These are phyloP conservation scores for Pampus argenteus DNA, from an alignment of 2,797 vertebrate genomes.

Conservation along the genomic window DNA sequence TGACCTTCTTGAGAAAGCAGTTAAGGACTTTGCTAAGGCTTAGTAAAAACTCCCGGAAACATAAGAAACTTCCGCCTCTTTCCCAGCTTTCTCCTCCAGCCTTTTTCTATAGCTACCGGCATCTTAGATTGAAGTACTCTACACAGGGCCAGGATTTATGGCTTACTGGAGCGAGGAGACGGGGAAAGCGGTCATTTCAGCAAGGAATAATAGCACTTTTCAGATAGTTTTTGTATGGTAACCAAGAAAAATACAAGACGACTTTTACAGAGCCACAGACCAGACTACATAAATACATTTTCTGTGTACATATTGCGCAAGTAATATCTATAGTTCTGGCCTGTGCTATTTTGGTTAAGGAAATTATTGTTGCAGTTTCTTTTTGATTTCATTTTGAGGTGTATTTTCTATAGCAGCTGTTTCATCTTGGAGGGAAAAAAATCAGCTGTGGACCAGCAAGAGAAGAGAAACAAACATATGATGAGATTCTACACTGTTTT, in stretches of 20 bases:
- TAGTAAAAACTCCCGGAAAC: slow-evolving; percentile 57
- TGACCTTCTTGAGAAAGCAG: slow-evolving; percentile 62
- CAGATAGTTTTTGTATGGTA: slow-evolving; percentile 64
- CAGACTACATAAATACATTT: slow-evolving; percentile 66
- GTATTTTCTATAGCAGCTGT: slow-evolving; percentile 38
- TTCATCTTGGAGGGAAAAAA: slow-evolving; percentile 39
- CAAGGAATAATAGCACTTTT: slow-evolving; percentile 69
- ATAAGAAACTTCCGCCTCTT: slow-evolving; percentile 62
- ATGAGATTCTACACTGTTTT: slow-evolving; percentile 54
- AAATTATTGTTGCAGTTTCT: slow-evolving; percentile 42
- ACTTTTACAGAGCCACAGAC: slow-evolving; percentile 53
- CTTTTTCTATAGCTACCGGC: slow-evolving; percentile 55
- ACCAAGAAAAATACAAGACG: slow-evolving; percentile 76
- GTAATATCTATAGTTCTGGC: slow-evolving; percentile 47
- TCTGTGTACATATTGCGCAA: slow-evolving; percentile 54
- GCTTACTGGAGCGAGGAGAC: slow-evolving; percentile 44
- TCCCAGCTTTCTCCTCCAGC: slow-evolving; percentile 56
- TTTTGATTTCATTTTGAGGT: slow-evolving; percentile 42
- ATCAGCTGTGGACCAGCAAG: slow-evolving; percentile 26
- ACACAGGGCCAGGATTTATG: slow-evolving; percentile 68
- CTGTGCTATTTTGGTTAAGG: slow-evolving; percentile 52
- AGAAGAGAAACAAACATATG: slow-evolving; percentile 41
- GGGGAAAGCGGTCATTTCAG: slow-evolving; percentile 68
- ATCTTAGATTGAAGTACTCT: slow-evolving; percentile 51
- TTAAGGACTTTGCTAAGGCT: slow-evolving; percentile 53